Evolutionary conservation across 2,113 vertebrate species (phyloP).

Genomic region (Dicrurus megarhynchus): DNA sequence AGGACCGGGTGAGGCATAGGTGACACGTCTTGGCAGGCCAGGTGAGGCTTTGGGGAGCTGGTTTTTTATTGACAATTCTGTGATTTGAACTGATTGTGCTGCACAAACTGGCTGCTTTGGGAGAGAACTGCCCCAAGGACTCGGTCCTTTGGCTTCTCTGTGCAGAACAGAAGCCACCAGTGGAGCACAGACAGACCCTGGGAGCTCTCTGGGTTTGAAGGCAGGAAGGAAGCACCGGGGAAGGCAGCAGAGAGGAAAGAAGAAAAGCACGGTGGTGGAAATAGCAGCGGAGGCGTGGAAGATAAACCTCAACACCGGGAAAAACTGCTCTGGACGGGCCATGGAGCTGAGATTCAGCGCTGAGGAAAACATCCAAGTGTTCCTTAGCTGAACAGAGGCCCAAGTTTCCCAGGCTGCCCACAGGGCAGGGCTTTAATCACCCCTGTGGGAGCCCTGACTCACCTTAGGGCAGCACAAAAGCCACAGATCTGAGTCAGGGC

Average conservation of each 20-base stretch:
- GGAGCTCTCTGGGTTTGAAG: background rate
- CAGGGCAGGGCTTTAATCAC: background rate
- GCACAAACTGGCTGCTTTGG: background rate
- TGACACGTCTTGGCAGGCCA: background rate
- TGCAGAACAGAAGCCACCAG: background rate
- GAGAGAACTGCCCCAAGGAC: background rate
- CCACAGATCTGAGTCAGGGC: background rate
- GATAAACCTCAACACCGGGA: background rate
- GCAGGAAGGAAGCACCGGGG: background rate
- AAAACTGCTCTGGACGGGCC: background rate
- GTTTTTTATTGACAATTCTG: background rate
- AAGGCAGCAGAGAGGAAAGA: background rate
- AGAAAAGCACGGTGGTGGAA: background rate
- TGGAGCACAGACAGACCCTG: background rate
- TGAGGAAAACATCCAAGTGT: background rate
- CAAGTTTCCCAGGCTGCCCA: background rate
- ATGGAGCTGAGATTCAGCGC: background rate
- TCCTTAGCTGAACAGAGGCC: background rate
- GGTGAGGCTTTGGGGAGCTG: background rate
- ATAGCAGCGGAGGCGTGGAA: rapidly evolving
- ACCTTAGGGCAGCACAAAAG: background rate
- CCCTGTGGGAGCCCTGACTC: background rate
- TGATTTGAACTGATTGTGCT: background rate
- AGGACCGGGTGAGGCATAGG: background rate
- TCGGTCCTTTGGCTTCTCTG: background rate